Conservation (phyloP, 2,888 invertebrate species). For the Plebejus argus region DNA sequence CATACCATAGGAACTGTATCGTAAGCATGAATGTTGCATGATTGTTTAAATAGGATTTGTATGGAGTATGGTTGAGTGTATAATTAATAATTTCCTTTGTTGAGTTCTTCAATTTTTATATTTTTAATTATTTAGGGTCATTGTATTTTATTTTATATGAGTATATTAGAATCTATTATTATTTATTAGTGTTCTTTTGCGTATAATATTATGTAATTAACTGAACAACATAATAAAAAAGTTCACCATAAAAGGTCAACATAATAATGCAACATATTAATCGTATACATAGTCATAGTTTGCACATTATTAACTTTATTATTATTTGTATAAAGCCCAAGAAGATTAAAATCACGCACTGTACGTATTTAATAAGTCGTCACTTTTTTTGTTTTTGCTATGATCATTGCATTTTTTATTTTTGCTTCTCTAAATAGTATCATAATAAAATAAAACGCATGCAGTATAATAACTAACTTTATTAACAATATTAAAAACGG, state of each 20-base stretch:
- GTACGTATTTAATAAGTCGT: background rate
- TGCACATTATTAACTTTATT: background rate
- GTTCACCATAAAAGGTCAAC: slow-evolving; percentile 8
- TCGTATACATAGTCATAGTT: background rate
- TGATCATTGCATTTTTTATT: background rate
- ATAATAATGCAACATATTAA: slow-evolving; percentile 7
- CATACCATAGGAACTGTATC: background rate
- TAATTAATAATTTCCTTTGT: no score
- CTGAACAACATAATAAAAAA: background rate
- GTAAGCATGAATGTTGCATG: slow-evolving; percentile 6
- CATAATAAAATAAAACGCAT: no score
- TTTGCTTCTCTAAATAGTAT: background rate
- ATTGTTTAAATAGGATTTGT: background rate
- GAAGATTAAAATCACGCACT: slow-evolving; percentile 10
- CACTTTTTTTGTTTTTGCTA: background rate
- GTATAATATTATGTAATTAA: background rate
- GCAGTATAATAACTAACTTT: background rate
- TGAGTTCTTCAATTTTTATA: background rate
- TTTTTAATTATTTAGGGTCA: no score
- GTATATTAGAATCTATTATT: no score
- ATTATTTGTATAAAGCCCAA: background rate
- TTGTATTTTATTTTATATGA: no score
- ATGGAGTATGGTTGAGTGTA: background rate
- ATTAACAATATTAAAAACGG: background rate
- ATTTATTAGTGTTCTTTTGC: background rate